Conservation (phyloP, 2,113 vertebrate genomes). For the Triplophysa siluroides region DNA sequence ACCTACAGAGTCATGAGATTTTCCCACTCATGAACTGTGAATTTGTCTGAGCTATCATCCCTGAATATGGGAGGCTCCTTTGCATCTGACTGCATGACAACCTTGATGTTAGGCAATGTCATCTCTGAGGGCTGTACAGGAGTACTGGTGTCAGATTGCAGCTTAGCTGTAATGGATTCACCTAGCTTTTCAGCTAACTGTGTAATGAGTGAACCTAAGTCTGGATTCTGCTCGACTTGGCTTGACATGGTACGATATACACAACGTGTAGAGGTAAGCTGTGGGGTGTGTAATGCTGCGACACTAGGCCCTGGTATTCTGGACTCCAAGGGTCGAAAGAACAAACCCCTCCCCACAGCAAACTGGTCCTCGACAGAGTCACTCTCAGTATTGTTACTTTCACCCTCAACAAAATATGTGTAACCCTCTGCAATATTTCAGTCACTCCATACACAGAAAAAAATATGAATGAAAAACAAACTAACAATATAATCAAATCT, state of each 20-base stretch:
- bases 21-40: conserved; percentile 46
- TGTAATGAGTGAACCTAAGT: not conserved
- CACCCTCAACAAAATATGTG: not conserved
- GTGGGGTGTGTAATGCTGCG: not conserved
- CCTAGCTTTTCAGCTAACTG: not conserved
- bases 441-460: too few species aligned
- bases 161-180: not conserved
- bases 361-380: not conserved
- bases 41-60: conserved; percentile 40
- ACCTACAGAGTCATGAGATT: conserved; percentile 44
- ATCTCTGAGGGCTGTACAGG: not conserved
- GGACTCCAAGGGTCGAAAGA: not conserved
- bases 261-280: not conserved
- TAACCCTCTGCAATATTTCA: not conserved
- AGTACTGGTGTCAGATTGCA: not conserved
- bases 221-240: not conserved
- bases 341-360: conserved; percentile 29
- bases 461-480: too few species aligned
- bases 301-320: conserved; percentile 24
- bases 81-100: conserved; percentile 41
- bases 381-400: not conserved
- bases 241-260: not conserved
- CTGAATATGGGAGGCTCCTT: conserved; percentile 36
- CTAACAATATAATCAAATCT: too few species aligned
- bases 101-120: too few species aligned